Percentiles rank a stretch among this genome's conserved stretches.
Conservation (phyloP, 2,888 invertebrate genomes). For the Temnothorax rugatulus region DNA sequence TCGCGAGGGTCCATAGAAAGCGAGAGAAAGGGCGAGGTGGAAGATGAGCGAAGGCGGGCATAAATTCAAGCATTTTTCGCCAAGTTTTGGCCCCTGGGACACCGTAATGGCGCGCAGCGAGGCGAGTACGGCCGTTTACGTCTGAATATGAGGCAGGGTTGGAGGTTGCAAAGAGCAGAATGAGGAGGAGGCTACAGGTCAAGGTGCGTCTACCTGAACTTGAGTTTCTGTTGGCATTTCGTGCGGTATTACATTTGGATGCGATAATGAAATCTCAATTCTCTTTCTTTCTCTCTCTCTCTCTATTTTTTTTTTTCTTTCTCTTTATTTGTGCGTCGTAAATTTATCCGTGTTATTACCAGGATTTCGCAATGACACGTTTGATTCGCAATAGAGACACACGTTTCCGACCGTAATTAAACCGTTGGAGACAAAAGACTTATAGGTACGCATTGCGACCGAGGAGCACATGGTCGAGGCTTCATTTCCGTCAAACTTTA, state of each 20-base stretch:
- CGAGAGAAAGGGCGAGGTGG: constrained; percentile 58
- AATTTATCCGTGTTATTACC: constrained; percentile 50
- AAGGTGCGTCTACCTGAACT: constrained; percentile 61
- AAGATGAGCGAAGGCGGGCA: constrained; percentile 72
- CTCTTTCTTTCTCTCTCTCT: constrained; percentile 1
- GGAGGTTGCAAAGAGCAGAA: constrained; percentile 45
- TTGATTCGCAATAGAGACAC: constrained; percentile 10
- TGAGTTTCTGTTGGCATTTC: constrained; percentile 55
- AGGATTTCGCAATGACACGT: constrained; percentile 22
- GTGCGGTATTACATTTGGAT: constrained; percentile 61
- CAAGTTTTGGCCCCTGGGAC: constrained; percentile 83
- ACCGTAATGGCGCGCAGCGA: constrained; percentile 82
- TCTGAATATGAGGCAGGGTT: constrained; percentile 78
- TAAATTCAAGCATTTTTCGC: constrained; percentile 82
- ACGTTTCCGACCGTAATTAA: constrained; percentile 43
- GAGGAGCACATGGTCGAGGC: not conserved
- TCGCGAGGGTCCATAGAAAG: constrained; percentile 51
- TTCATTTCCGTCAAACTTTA: constrained; percentile 1
- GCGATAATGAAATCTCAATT: constrained; percentile 62
- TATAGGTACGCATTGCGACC: not conserved
- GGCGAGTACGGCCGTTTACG: constrained; percentile 80
- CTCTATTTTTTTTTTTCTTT: not conserved
- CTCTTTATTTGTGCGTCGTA: constrained; percentile 1
- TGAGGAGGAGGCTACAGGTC: constrained; percentile 23
- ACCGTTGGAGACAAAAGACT: constrained; percentile 32